Base-by-base conservation (phyloP, 2,797 vertebrate genomes). In the Ctenosaura bakeri region DNA sequence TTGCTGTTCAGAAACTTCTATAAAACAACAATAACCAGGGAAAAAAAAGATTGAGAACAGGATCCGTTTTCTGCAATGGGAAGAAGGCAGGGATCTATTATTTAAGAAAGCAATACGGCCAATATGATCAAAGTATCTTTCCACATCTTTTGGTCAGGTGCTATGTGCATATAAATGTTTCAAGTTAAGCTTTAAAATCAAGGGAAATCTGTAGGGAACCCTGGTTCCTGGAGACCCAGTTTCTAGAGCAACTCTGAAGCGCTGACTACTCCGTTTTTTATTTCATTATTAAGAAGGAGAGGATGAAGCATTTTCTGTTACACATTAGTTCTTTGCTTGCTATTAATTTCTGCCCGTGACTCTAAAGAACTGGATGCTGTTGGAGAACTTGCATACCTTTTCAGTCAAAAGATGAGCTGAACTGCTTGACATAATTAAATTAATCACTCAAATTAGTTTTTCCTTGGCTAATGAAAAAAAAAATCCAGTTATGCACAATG, bases 91-190 rank as follows among this genome's bases (percentile, higher is more conserved):
- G 90, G 92, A 96, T 97, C 91, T 96, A 97, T 97, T 97, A 97
- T 97, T 97, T 95, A 97, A 97, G 96, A 95, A 96, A 97, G 96
- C 96, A 96, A 95, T 95, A 93, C 94, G 97, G 93, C 93, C 94
- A 95, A 96, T 96, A 91, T 96, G 95, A 96, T 96, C 93, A 92
- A 95, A 95, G 90, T 94, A 93, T 92, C 91, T 95, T 91, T 95
- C 96, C 94, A 95, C 93, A 38, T 97, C 96, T 96, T 94, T 95
- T 96, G 97, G 94, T 95, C 96, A 97, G 97, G 97, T 97, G 94
- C 96, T 97, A 95, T 52, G 46, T 96, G 97, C 97, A 97, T 97
- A 98, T 96, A 97, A 98, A 98, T 97, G 97, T 97, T 97, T 97
- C 96, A 97, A 93, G 94, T 97, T 97, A 95, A 97, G 96, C 95